phyloP scores from a whole-genome alignment of 2,797 vertebrate species.

The Halcyon leucocephala region DNA sequence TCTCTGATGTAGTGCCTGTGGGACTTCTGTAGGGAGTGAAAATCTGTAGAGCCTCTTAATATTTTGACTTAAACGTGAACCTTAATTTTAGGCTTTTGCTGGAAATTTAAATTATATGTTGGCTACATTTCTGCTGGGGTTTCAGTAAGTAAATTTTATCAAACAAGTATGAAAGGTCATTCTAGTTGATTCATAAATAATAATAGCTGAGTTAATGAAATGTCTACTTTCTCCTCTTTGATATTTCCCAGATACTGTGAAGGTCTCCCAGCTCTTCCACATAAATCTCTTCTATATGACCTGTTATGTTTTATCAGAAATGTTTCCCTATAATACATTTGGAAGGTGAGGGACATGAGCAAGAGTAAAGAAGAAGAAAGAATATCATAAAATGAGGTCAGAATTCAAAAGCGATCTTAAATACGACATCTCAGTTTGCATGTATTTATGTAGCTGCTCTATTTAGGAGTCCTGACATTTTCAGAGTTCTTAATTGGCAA shows the following conservation, averaged over 20 bases:
- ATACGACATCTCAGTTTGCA: not conserved
- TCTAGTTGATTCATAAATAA: conserved; percentile 13
- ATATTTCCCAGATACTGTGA: not conserved
- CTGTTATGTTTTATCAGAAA: not conserved
- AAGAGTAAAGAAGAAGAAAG: not conserved
- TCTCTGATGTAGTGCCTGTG: not conserved
- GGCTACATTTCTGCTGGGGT: not conserved
- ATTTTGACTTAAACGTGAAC: not conserved
- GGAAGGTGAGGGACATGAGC: not conserved
- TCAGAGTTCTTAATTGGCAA: not conserved
- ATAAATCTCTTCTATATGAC: not conserved
- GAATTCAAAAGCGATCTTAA: not conserved
- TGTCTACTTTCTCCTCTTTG: not conserved
- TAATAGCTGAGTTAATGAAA: conserved; percentile 7
- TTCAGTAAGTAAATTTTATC: conserved; percentile 47
- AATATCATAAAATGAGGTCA: not conserved
- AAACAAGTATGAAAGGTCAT: not conserved
- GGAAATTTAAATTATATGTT: not conserved
- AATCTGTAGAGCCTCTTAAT: not conserved
- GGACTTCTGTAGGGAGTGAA: not conserved
- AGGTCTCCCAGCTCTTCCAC: not conserved
- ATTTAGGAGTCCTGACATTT: not conserved
- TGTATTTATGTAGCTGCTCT: not conserved
- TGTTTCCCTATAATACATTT: not conserved
- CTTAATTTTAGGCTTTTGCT: conserved; percentile 20